phyloP scores from a whole-genome alignment of 37 sponge, comb jelly and placozoan genomes.

The Spongia lamella region DNA sequence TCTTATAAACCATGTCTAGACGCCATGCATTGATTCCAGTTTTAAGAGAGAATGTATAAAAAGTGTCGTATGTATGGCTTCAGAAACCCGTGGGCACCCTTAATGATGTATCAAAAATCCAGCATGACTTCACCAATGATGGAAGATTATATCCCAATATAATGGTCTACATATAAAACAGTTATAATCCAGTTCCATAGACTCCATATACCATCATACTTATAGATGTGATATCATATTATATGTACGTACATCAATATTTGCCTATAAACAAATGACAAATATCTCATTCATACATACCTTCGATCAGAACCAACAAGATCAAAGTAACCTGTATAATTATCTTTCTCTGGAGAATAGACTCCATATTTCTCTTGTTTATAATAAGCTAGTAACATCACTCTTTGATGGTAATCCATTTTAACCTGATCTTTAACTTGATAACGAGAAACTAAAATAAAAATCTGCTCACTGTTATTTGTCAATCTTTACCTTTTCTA shows the following conservation, averaged over 20 bases:
- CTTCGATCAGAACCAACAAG: slow-evolving; percentile 73
- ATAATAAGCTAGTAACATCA: slow-evolving; percentile 78
- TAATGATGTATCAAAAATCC: too few species aligned
- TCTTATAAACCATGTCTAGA: too few species aligned
- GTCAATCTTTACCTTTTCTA: slow-evolving; percentile 24
- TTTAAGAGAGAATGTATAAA: too few species aligned
- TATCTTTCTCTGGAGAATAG: slow-evolving; percentile 69
- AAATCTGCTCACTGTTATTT: too few species aligned
- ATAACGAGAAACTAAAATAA: background rate
- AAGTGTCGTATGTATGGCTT: too few species aligned
- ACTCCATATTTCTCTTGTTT: slow-evolving; percentile 79
- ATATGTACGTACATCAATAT: background rate
- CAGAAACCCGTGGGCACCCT: too few species aligned
- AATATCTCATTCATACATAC: slow-evolving; percentile 21
- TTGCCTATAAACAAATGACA: background rate
- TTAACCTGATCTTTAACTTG: slow-evolving; percentile 58
- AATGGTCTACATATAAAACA: too few species aligned
- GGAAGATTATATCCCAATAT: too few species aligned
- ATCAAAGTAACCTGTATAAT: slow-evolving; percentile 82
- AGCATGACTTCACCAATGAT: too few species aligned
- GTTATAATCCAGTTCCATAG: background rate
- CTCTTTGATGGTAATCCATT: slow-evolving; percentile 68
- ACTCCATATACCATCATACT: background rate
- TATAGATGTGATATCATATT: background rate
- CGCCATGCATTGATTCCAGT: too few species aligned